Conservation (phyloP, 2,113 vertebrate species). For the Spermophilus dauricus region DNA sequence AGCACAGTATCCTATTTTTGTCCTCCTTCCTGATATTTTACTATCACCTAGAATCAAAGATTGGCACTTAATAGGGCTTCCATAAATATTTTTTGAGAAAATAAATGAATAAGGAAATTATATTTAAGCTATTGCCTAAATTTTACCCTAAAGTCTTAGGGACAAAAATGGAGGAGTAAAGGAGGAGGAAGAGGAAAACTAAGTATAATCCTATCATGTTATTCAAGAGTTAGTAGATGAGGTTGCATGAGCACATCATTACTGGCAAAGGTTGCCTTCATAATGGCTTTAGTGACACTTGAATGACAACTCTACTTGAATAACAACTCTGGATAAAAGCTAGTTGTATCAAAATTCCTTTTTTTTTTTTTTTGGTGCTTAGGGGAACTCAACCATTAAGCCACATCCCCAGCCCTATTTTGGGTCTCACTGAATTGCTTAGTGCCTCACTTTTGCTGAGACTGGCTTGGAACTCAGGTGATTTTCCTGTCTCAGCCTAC, state of each 20-base stretch:
- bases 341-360: background rate
- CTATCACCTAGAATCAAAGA: background rate
- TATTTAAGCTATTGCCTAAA: constrained; percentile 9
- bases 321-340: background rate
- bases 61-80: background rate
- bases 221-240: background rate
- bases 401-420: too few species aligned
- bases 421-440: too few species aligned
- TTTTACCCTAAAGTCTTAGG: background rate
- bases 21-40: background rate
- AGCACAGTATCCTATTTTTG: background rate
- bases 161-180: background rate
- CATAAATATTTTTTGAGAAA: background rate
- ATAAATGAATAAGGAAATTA: background rate
- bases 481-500: too few species aligned
- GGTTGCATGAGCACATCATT: background rate
- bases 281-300: background rate
- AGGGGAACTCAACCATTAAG: too few species aligned
- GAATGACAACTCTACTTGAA: too few species aligned
- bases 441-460: too few species aligned
- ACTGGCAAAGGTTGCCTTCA: background rate
- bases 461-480: too few species aligned
- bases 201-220: background rate
- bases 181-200: background rate
- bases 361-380: too few species aligned